Conservation (phyloP, 2,888 invertebrate genomes). For the Polyommatus iphigenia region DNA sequence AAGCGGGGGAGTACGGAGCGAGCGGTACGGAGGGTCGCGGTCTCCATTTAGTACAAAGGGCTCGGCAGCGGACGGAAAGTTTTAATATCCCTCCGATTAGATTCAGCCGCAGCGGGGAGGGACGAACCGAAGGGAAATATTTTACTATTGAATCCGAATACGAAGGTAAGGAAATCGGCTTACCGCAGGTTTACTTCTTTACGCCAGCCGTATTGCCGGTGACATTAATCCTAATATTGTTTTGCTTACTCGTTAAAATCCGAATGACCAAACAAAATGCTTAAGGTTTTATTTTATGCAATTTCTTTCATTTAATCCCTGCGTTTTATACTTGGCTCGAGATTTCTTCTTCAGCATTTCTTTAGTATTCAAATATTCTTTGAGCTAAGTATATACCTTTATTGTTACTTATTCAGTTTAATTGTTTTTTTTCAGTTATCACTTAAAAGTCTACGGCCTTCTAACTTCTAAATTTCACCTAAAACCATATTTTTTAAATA, state of each 20-base stretch:
- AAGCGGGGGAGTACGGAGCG: conserved; percentile 43
- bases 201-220: conserved; percentile 35
- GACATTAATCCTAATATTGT: conserved; percentile 24
- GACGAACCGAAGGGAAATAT: conserved; percentile 60
- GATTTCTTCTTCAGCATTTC: background rate
- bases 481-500: background rate
- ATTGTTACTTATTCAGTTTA: background rate
- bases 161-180: conserved; percentile 57
- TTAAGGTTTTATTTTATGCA: background rate
- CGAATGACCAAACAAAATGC: background rate
- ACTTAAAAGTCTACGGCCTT: background rate
- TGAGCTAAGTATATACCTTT: background rate
- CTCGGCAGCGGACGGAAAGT: conserved; percentile 67
- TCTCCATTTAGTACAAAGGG: conserved; percentile 60
- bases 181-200: conserved; percentile 48
- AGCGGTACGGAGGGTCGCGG: conserved; percentile 47
- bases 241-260: conserved; percentile 23
- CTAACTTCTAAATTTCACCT: background rate
- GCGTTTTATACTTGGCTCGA: background rate
- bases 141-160: conserved; percentile 67
- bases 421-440: background rate
- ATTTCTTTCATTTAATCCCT: background rate
- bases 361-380: background rate
- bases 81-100: conserved; percentile 79
- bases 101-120: conserved; percentile 66